Evolutionary conservation across 2,113 vertebrate species (phyloP).

Genomic region (Chinchilla lanigera): DNA sequence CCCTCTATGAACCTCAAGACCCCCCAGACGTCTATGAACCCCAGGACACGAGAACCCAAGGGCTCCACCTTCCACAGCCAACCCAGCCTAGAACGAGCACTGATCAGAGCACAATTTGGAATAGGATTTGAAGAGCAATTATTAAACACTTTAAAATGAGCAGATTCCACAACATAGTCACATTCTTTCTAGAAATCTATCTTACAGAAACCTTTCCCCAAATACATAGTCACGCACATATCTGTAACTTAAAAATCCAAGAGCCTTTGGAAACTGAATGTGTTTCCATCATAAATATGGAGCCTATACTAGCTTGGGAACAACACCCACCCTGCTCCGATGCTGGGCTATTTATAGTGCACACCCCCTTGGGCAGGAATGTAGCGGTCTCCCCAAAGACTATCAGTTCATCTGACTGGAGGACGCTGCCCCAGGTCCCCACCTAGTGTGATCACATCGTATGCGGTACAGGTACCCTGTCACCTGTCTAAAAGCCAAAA

Average conservation of each 20-base stretch:
- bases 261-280: not conserved
- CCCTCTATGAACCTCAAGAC: not conserved
- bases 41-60: fast-evolving
- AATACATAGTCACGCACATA: not conserved
- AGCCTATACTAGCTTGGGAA: not conserved
- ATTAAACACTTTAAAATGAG: not conserved
- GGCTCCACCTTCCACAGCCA: not conserved
- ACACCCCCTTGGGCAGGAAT: not conserved
- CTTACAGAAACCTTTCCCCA: not conserved
- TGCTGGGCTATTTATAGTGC: not conserved
- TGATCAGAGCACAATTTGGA: not conserved
- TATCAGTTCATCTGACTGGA: not conserved
- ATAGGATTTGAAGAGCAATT: not conserved
- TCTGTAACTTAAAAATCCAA: not conserved
- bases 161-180: not conserved
- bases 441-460: not conserved
- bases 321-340: not conserved
- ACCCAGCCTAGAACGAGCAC: not conserved
- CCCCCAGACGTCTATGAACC: not conserved
- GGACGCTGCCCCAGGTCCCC: fast-evolving
- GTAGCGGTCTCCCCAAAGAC: not conserved
- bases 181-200: not conserved
- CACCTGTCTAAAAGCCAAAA: not conserved
- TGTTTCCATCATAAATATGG: not conserved
- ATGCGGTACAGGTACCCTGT: not conserved